Evolutionary conservation across 2,888 invertebrate species (phyloP).

Genomic region (Anthoptus insignis): DNA sequence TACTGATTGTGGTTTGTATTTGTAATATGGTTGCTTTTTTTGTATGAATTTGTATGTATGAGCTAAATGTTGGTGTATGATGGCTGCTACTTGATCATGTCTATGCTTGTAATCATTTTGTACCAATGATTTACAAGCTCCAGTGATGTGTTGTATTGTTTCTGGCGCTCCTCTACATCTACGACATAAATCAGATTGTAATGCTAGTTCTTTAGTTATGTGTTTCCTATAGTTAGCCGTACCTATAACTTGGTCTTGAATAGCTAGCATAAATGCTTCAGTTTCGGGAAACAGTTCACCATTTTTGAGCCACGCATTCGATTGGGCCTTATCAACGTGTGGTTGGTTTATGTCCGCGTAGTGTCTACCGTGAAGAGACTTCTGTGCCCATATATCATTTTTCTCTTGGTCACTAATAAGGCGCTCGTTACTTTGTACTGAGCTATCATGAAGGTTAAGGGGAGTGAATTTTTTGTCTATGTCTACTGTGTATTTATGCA

Average conservation of each 20-base stretch:
- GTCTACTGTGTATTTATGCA: neutral
- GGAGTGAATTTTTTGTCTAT: neutral
- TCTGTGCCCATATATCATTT: neutral
- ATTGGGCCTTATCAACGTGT: neutral
- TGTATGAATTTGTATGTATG: neutral
- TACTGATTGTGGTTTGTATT: neutral
- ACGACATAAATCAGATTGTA: neutral
- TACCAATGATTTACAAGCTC: neutral
- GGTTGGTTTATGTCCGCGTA: neutral
- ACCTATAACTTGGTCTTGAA: slow-evolving; percentile 2
- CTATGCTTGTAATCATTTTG: neutral
- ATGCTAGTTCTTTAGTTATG: neutral
- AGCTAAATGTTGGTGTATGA: neutral
- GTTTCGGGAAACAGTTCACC: slow-evolving; percentile 6
- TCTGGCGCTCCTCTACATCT: neutral
- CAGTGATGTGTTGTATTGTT: neutral
- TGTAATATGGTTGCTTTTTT: neutral
- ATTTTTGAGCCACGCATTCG: slow-evolving; percentile 5
- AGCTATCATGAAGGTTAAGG: neutral
- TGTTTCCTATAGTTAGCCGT: neutral
- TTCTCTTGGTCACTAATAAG: neutral
- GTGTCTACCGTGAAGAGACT: slow-evolving; percentile 12
- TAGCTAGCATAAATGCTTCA: slow-evolving; percentile 1
- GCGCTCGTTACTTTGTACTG: neutral
- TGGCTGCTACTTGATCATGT: neutral